These are phyloP conservation scores for Andrena marginata DNA, from an alignment of 2,888 invertebrate genomes.

Conservation along the genomic window DNA sequence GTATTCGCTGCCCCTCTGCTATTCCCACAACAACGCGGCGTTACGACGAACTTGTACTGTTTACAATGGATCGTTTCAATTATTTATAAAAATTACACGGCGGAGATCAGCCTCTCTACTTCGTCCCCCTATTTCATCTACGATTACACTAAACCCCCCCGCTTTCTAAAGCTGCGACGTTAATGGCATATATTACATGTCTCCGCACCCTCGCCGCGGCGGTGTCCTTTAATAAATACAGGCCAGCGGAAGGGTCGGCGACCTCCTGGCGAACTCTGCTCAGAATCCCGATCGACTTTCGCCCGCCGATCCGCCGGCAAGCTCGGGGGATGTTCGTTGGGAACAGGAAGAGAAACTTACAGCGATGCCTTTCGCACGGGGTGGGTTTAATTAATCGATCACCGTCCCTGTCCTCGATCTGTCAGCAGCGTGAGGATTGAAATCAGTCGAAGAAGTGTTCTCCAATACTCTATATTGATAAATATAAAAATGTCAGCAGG, in stretches of 20 bases:
- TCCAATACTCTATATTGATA: neutral
- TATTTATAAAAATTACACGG: slow-evolving; percentile 73
- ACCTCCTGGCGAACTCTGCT: slow-evolving; percentile 9
- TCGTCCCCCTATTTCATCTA: slow-evolving; percentile 50
- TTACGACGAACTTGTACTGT: slow-evolving; percentile 67
- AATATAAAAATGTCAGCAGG: neutral
- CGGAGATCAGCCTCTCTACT: slow-evolving; percentile 72
- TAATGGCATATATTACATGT: slow-evolving; percentile 56
- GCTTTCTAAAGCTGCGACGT: slow-evolving; percentile 30
- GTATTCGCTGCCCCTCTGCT: slow-evolving; percentile 24
- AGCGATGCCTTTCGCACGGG: slow-evolving; percentile 21
- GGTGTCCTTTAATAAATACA: slow-evolving; percentile 34
- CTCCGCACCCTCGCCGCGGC: neutral
- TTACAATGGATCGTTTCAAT: slow-evolving; percentile 49
- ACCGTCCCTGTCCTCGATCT: neutral
- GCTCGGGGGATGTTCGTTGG: slow-evolving; percentile 34
- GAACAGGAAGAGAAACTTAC: slow-evolving; percentile 58
- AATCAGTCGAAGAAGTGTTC: neutral
- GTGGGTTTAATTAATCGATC: slow-evolving; percentile 39
- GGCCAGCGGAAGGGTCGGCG: slow-evolving; percentile 24
- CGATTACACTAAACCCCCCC: slow-evolving; percentile 35
- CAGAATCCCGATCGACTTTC: slow-evolving; percentile 14
- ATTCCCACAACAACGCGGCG: slow-evolving; percentile 41
- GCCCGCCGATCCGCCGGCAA: slow-evolving; percentile 10
- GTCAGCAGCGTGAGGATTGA: neutral